Percentiles rank a stretch among this genome's conserved stretches.
Evolutionary conservation across 64 coral and sea anemone genomes (phyloP).

Genomic region (Platygyra sinensis): DNA sequence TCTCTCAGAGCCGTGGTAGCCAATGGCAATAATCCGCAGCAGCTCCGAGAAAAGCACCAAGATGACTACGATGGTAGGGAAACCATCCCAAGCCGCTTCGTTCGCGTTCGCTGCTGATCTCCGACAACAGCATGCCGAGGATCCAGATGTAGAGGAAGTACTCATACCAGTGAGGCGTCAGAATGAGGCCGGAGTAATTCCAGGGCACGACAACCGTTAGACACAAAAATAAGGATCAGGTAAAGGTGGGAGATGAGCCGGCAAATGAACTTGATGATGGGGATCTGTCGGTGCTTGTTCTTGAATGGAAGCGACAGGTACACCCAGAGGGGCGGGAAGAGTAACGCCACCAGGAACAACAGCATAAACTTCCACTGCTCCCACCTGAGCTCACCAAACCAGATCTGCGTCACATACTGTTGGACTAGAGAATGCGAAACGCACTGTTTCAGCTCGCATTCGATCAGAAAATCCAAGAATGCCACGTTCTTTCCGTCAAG

Average conservation of each 20-base stretch:
- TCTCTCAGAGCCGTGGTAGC: not conserved
- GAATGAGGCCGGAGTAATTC: conserved; percentile 51
- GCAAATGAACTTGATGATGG: conserved; percentile 96
- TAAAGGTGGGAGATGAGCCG: conserved; percentile 93
- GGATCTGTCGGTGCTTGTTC: conserved; percentile 89
- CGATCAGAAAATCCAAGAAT: conserved; percentile 88
- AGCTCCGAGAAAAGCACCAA: conserved; percentile 35
- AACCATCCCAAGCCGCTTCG: conserved; percentile 76
- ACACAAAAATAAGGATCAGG: conserved; percentile 67
- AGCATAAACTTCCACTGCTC: conserved; percentile 90
- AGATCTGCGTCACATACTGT: conserved; percentile 92
- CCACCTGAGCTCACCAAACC: conserved; percentile 79
- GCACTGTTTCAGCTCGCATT: conserved; percentile 91
- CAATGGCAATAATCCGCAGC: conserved; percentile 56
- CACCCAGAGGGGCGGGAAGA: conserved; percentile 86
- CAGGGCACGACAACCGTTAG: conserved; percentile 89
- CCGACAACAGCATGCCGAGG: conserved; percentile 77
- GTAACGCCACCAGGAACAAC: conserved; percentile 69
- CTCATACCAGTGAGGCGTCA: conserved; percentile 82
- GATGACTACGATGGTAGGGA: conserved; percentile 64
- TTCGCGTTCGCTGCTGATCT: conserved; percentile 67
- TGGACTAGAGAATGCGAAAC: conserved; percentile 83
- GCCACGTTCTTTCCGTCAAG: conserved; percentile 81
- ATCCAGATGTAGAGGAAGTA: conserved; percentile 87
- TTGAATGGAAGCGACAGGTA: conserved; percentile 84